Conservation (phyloP, 2,888 invertebrate species). For the Drosophila infuscata region DNA sequence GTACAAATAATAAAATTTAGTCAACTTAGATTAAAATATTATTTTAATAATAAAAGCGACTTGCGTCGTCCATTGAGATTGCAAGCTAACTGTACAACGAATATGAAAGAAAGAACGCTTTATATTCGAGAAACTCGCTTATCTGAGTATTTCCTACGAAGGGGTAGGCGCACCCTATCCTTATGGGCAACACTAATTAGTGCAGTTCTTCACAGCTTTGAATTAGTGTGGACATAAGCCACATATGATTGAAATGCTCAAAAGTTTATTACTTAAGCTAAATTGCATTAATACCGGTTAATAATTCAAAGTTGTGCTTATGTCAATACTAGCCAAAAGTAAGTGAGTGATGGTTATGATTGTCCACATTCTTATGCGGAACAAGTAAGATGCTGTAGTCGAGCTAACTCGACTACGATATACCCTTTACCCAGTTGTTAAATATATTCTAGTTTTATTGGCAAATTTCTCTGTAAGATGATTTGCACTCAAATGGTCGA, state of each 20-base stretch:
- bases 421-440: too few relatives aligned
- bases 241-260: not conserved
- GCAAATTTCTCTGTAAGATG: too few relatives aligned
- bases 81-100: slow-evolving; percentile 7
- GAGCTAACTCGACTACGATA: too few relatives aligned
- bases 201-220: not conserved
- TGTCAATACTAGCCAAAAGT: too few relatives aligned
- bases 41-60: not conserved
- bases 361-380: too few relatives aligned
- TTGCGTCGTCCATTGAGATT: not conserved
- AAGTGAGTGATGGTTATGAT: not conserved
- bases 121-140: not conserved
- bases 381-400: too few relatives aligned
- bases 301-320: not conserved
- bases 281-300: too few relatives aligned
- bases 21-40: too few relatives aligned
- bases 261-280: not conserved
- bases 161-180: not conserved
- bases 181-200: not conserved
- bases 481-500: too few relatives aligned
- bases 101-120: not conserved
- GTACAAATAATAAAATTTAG: not conserved
- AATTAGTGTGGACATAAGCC: slow-evolving; percentile 11
- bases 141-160: not conserved
- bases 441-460: too few relatives aligned